Conservation (phyloP, 2,888 invertebrate species). For the Uloborus plumipes region DNA sequence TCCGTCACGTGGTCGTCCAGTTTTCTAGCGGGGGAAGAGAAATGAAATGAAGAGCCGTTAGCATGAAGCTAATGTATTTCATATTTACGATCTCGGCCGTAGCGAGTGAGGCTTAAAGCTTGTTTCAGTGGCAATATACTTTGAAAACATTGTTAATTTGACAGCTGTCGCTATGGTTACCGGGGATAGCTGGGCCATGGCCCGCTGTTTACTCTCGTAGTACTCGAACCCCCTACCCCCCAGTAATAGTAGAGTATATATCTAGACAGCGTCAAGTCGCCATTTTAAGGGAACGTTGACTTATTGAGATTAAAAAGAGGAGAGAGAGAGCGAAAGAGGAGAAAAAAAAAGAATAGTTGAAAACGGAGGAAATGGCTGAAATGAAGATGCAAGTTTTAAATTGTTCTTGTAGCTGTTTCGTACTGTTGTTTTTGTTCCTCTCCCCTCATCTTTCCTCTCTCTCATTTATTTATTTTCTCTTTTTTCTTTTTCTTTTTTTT, state of each 20-base stretch:
- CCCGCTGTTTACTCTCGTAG: not conserved
- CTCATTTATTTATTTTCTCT: too few relatives aligned
- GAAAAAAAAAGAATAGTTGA: too few relatives aligned
- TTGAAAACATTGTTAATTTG: constrained; percentile 65
- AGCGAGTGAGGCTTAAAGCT: constrained; percentile 55
- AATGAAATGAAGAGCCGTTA: constrained; percentile 59
- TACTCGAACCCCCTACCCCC: constrained; percentile 11
- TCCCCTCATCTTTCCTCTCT: too few relatives aligned
- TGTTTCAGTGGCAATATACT: constrained; percentile 65
- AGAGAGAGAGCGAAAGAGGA: not conserved
- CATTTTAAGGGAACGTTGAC: constrained; percentile 27
- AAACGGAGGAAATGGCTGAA: too few relatives aligned
- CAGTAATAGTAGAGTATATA: not conserved
- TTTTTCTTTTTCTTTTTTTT: too few relatives aligned
- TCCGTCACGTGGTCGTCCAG: constrained; percentile 48
- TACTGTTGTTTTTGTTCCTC: too few relatives aligned
- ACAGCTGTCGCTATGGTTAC: constrained; percentile 64
- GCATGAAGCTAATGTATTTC: constrained; percentile 63
- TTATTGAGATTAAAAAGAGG: constrained; percentile 27
- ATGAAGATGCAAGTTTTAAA: too few relatives aligned
- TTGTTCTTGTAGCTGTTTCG: too few relatives aligned
- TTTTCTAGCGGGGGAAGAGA: constrained; percentile 21
- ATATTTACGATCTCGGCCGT: constrained; percentile 58
- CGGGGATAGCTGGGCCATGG: constrained; percentile 27
- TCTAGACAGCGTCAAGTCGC: not conserved